Percentiles rank a stretch among this genome's conserved stretches.
phyloP scores from a whole-genome alignment of 2,888 invertebrate species.

The Lycocerus yunnanus region DNA sequence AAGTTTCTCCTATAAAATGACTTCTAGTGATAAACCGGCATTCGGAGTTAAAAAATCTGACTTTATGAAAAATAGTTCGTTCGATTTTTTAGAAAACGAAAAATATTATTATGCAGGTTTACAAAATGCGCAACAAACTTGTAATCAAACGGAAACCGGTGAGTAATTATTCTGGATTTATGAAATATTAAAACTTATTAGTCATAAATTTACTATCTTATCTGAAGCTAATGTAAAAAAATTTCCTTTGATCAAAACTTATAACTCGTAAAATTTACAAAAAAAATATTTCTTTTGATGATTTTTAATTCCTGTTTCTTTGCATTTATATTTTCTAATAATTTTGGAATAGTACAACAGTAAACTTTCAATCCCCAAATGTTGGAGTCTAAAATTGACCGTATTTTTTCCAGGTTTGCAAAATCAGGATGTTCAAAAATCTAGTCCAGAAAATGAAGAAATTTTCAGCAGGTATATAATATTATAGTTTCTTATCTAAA shows the following conservation, averaged over 20 bases:
- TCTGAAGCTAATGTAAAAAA: neutral
- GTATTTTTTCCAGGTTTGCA: neutral
- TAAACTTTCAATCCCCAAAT: no score
- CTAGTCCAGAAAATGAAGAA: neutral
- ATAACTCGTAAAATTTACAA: neutral
- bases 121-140: neutral
- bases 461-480: neutral
- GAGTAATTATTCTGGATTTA: conserved; percentile 8
- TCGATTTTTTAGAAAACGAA: conserved; percentile 46
- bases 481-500: neutral
- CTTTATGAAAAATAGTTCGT: conserved; percentile 42
- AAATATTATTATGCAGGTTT: conserved; percentile 34
- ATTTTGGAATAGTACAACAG: no score
- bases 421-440: neutral
- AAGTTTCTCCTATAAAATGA: neutral
- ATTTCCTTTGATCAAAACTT: neutral
- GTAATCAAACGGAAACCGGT: conserved; percentile 9
- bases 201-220: neutral
- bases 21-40: neutral
- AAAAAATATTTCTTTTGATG: neutral
- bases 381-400: no score
- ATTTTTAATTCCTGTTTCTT: no score
- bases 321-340: no score
- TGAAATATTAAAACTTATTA: neutral
- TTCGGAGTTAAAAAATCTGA: conserved; percentile 36